phyloP scores from a whole-genome alignment of 2,113 vertebrate genomes.

The Lycocorax pyrrhopterus region DNA sequence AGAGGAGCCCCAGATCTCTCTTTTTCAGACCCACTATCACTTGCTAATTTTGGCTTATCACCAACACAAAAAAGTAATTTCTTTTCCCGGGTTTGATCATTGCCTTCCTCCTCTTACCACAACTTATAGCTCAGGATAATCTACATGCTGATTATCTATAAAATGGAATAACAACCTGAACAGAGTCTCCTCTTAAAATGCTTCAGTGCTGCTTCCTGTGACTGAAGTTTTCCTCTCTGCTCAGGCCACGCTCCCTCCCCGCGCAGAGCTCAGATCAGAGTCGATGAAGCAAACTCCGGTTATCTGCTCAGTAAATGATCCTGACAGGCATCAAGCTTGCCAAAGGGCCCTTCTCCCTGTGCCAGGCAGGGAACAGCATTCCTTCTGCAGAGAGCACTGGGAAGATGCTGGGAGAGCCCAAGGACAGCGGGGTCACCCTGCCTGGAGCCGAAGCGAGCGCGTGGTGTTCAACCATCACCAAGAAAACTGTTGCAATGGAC shows the following conservation, averaged over 20 bases:
- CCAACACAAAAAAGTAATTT: not conserved
- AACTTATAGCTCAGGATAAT: not conserved
- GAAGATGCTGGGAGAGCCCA: not conserved
- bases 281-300: not conserved
- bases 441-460: fast-evolving
- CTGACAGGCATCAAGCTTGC: not conserved
- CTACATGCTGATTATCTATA: not conserved
- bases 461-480: not conserved
- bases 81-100: not conserved
- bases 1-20: not conserved
- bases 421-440: not conserved
- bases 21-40: not conserved
- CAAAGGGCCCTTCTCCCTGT: not conserved
- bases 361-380: not conserved
- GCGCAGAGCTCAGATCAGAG: not conserved
- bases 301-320: not conserved
- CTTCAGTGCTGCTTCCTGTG: not conserved
- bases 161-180: not conserved
- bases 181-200: not conserved
- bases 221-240: not conserved
- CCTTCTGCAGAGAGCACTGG: not conserved
- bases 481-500: not conserved
- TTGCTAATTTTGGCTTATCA: not conserved
- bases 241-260: not conserved
- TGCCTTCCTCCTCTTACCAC: not conserved